Evolutionary conservation across 2,113 vertebrate species (phyloP), one percentile per base, ranked within the genome.

Genomic region (Nesogale talazaci): DNA sequence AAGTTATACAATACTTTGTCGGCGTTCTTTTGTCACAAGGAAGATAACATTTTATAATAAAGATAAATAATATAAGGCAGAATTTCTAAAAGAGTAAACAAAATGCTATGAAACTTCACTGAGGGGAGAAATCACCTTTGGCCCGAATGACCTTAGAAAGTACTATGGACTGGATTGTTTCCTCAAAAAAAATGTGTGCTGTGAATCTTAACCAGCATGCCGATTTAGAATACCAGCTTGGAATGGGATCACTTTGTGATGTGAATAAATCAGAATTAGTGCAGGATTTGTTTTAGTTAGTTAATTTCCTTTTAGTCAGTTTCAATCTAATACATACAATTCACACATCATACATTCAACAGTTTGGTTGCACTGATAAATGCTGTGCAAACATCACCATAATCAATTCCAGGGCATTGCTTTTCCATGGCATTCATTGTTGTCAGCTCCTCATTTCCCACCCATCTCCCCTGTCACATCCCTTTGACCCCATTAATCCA

Each of bases 71-170:
- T 3, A 80, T 11, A 80, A 69, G 17, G 38, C 42, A 72, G 23
- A 86, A 72, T 38, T 67, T 22, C 31, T 22, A 95, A 65, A 86
- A 93, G 34, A 90, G 65, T 76, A 25, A 90, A 40, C 78, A 85
- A 76, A 79, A 20, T 52, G 42, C 36, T 91, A 6, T 69, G 34
- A 67, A 14, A 67, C n/a, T 80, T 92, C 70, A 34, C 0, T 42
- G 38, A n/a, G 22, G 56, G 17, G 61, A 91, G 25, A 79, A 91
- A 76, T 65, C 25, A 76, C 57, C n/a, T 36, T 90, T 78, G 25
- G 29, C 34, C 63, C 80, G 36, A 86, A 22, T 29, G 29, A 90
- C 31, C 17, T 11, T 4, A 25, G 31, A 77, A 31, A 8, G 6
- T 27, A 25, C 23, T 63, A 8, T 63, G 8, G 61, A 63, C 23